Evolutionary conservation across 2,797 vertebrate species (phyloP).

Genomic region (Anguilla anguilla): DNA sequence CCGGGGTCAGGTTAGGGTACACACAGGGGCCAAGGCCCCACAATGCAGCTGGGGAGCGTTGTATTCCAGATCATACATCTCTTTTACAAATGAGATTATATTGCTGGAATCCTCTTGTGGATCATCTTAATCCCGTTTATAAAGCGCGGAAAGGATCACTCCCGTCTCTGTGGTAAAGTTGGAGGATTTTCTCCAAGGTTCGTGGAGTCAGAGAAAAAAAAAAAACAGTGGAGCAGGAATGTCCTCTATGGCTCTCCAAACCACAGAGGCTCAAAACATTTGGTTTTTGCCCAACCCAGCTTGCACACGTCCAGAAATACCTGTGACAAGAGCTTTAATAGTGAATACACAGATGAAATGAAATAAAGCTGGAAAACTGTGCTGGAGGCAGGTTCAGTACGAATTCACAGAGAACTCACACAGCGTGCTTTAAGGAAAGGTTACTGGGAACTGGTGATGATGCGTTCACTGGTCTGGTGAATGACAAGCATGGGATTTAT

Average conservation of each 20-base stretch:
- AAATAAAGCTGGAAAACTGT: not conserved
- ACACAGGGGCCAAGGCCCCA: not conserved
- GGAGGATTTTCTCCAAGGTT: not conserved
- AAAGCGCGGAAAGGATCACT: not conserved
- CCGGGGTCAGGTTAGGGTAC: not conserved
- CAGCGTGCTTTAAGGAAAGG: not conserved
- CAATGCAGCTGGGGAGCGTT: not conserved
- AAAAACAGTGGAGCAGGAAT: not conserved
- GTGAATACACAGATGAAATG: not conserved
- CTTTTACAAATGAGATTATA: not conserved
- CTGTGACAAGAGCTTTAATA: too few species aligned
- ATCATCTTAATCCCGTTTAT: conserved; percentile 16
- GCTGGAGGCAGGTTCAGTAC: not conserved
- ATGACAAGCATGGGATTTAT: not conserved
- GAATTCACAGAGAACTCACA: not conserved
- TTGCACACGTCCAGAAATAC: not conserved
- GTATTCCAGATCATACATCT: not conserved
- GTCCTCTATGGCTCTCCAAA: not conserved
- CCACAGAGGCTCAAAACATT: not conserved
- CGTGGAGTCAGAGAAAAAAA: not conserved
- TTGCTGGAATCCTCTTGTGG: not conserved
- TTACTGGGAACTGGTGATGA: not conserved
- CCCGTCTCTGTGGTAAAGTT: not conserved
- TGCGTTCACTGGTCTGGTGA: not conserved
- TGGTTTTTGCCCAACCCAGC: not conserved